phyloP scores from a whole-genome alignment of 2,888 invertebrate species.

The Perithous albicinctus region DNA sequence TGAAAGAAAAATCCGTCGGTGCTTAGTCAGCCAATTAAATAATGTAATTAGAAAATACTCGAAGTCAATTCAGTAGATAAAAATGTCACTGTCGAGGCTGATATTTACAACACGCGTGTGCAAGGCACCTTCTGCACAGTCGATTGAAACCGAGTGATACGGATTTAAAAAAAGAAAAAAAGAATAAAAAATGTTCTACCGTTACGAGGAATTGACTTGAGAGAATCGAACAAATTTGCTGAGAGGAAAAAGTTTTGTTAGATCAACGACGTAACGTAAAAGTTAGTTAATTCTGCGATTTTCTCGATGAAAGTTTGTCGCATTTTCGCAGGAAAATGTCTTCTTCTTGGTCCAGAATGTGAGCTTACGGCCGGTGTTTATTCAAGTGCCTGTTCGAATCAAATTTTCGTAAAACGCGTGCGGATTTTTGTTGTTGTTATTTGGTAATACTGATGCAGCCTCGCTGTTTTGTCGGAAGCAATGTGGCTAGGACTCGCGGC shows the following conservation, averaged over 20 bases:
- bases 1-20: conserved; percentile 61
- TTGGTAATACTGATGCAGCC: conserved; percentile 75
- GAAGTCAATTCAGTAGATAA: conserved; percentile 75
- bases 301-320: neutral
- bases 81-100: conserved; percentile 50
- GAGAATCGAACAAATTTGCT: neutral
- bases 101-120: conserved; percentile 46
- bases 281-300: neutral
- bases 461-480: conserved; percentile 59
- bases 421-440: conserved; percentile 69
- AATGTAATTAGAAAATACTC: conserved; percentile 64
- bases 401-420: conserved; percentile 57
- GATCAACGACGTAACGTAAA: neutral
- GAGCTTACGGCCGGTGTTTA: conserved; percentile 67
- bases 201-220: conserved; percentile 9
- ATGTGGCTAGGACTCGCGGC: conserved; percentile 36
- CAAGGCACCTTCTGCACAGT: too few relatives aligned
- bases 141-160: conserved; percentile 28
- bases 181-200: neutral
- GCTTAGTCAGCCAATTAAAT: conserved; percentile 38
- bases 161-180: neutral
- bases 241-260: neutral
- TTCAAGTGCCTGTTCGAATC: conserved; percentile 81
- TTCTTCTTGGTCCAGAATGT: conserved; percentile 7
- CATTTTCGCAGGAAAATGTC: conserved; percentile 25